phyloP scores from a whole-genome alignment of 1,140 invertebrate species.

The Penaeus vannamei region DNA sequence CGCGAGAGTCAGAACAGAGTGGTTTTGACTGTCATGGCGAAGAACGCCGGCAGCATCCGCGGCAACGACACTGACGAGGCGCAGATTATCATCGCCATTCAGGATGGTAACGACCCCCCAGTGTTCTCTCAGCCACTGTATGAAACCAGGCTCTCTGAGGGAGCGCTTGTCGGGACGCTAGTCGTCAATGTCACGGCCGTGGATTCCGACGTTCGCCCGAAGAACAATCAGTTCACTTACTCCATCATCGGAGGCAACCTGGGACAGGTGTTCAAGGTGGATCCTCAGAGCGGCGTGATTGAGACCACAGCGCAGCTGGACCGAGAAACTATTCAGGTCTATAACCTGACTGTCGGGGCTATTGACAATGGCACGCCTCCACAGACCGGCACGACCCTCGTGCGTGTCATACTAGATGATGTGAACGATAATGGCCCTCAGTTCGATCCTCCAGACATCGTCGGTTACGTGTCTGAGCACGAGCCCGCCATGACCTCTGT shows the following conservation, averaged over 20 bases:
- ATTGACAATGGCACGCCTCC: constrained; percentile 90
- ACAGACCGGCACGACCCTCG: constrained; percentile 88
- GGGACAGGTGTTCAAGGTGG: constrained; percentile 83
- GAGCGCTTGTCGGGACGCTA: constrained; percentile 79
- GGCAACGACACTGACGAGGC: constrained; percentile 97
- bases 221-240: constrained; percentile 94
- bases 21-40: constrained; percentile 92
- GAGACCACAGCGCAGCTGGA: constrained; percentile 84
- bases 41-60: constrained; percentile 91
- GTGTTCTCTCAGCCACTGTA: constrained; percentile 87
- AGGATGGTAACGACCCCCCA: constrained; percentile 96
- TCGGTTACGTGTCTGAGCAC: constrained; percentile 89
- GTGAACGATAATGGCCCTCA: constrained; percentile 94
- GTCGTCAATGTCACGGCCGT: constrained; percentile 87
- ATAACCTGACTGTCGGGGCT: constrained; percentile 88
- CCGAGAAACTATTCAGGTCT: constrained; percentile 83
- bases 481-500: constrained; percentile 87
- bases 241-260: constrained; percentile 88
- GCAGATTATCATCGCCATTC: constrained; percentile 91
- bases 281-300: constrained; percentile 86
- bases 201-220: constrained; percentile 91
- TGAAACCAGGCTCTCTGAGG: constrained; percentile 84
- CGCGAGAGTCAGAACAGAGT: constrained; percentile 92
- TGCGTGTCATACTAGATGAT: constrained; percentile 85
- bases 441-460: constrained; percentile 80